Percentiles rank a stretch among this genome's conserved stretches.
Conservation (phyloP, 2,797 vertebrate genomes). For the Huso huso region DNA sequence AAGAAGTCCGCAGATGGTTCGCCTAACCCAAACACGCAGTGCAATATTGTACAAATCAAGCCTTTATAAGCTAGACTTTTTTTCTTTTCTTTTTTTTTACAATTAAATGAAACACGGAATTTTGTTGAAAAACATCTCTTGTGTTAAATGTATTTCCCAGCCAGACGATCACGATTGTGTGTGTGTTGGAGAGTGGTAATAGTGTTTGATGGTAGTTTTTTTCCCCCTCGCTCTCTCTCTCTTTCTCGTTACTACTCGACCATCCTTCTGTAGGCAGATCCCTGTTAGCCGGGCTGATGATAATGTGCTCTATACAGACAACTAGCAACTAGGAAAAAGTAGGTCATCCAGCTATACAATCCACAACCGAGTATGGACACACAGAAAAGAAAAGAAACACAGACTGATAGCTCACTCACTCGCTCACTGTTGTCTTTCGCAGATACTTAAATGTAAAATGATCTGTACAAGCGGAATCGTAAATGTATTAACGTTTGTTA, state of each 20-base stretch:
- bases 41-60: too few relatives aligned
- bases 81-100: too few relatives aligned
- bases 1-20: too few relatives aligned
- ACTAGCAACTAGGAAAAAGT: slow-evolving; percentile 60
- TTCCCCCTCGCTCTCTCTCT: slow-evolving; percentile 18
- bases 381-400: slow-evolving; percentile 28
- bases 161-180: too few relatives aligned
- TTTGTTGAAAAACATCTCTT: too few relatives aligned
- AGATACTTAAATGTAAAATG: too few relatives aligned
- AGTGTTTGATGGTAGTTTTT: neutral
- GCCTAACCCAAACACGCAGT: too few relatives aligned
- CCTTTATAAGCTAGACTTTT: too few relatives aligned
- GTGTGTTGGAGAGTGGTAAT: neutral
- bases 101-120: too few relatives aligned
- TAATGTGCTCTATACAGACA: slow-evolving; percentile 23
- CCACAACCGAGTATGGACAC: slow-evolving; percentile 30
- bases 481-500: too few relatives aligned
- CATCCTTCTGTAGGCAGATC: slow-evolving; percentile 47
- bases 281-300: slow-evolving; percentile 54
- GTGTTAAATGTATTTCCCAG: neutral
- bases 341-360: slow-evolving; percentile 64
- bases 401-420: slow-evolving; percentile 10
- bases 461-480: too few relatives aligned
- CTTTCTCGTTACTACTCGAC: slow-evolving; percentile 42
- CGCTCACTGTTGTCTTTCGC: slow-evolving; percentile 2